Evolutionary conservation across 2,113 vertebrate genomes (phyloP), one percentile per base, ranked within the genome.

Genomic region (Hylia prasina): DNA sequence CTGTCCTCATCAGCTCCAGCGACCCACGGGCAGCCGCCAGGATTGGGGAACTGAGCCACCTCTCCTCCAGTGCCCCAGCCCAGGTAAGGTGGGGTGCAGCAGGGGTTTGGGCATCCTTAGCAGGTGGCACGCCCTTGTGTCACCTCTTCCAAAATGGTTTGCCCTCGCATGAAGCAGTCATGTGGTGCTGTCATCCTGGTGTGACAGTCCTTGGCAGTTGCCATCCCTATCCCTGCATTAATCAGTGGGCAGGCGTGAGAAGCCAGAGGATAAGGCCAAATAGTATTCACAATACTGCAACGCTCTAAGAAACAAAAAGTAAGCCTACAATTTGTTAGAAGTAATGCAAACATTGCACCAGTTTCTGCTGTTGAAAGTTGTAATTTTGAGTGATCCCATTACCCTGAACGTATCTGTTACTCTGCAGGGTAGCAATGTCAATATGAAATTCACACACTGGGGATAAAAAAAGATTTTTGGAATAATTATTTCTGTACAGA

Each of bases 1-100:
- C 99, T 0, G 99, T 99, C 40, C 98, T 99, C 93, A 99, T 99
- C 98, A 99, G 99, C 97, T 99, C 99, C 86, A 99, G 99, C 0
- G 99, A 99, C 91, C 99, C 99, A 2, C 98, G 99, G 56, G 99
- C 99, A 0, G 99, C 99, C 0, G 99, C 99, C 94, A 99, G 99
- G 97, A 99, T 99, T 1, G 98, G 98, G 72, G 99, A 99, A 68
- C 95, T 97, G 61, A 89, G 95, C 30, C 98, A 98, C 61, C 98
- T 98, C 89, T 98, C 98, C 72, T 98, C 98, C 94, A 97, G 98
- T 1, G 97, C 98, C 50, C 98, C 98, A 1, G 73, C 98, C 85
- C 98, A 99, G 98, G 99, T 99, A 97, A 75, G 56, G 42, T 0
- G 4, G 6, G 8, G 17, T 47, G 54, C 15, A 44, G 22, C 16